phyloP scores from a whole-genome alignment of 2,113 vertebrate genomes.

The Peucedramus taeniatus region DNA sequence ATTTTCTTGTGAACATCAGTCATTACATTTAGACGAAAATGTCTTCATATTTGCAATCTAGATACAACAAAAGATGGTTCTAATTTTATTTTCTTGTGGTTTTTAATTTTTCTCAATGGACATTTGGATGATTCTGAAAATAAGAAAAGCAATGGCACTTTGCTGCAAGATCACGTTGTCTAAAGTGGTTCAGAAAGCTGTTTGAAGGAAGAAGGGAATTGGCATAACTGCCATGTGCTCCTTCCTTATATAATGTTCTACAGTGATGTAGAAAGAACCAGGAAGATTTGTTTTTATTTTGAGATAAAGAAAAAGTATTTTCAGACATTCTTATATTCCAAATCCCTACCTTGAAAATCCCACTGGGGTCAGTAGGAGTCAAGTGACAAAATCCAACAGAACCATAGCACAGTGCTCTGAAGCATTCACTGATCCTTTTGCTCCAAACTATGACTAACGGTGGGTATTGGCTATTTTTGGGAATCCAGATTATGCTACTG shows the following conservation, averaged over 20 bases:
- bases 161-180: background rate
- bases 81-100: background rate
- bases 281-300: background rate
- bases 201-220: background rate
- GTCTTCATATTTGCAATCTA: background rate
- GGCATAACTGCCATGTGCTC: background rate
- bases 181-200: background rate
- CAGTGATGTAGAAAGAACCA: background rate
- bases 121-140: background rate
- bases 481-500: background rate
- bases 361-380: background rate
- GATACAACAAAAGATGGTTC: background rate
- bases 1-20: background rate
- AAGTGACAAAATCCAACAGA: background rate
- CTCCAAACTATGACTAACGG: background rate
- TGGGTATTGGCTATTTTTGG: background rate
- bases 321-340: background rate
- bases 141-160: background rate
- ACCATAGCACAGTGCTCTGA: background rate
- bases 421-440: background rate
- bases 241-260: background rate
- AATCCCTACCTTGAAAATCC: background rate
- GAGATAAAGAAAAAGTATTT: background rate
- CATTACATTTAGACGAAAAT: background rate
- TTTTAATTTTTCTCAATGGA: background rate